Evolutionary conservation across 2,113 vertebrate genomes (phyloP), one percentile per base, ranked within the genome.

Genomic region (Prolemur simus): DNA sequence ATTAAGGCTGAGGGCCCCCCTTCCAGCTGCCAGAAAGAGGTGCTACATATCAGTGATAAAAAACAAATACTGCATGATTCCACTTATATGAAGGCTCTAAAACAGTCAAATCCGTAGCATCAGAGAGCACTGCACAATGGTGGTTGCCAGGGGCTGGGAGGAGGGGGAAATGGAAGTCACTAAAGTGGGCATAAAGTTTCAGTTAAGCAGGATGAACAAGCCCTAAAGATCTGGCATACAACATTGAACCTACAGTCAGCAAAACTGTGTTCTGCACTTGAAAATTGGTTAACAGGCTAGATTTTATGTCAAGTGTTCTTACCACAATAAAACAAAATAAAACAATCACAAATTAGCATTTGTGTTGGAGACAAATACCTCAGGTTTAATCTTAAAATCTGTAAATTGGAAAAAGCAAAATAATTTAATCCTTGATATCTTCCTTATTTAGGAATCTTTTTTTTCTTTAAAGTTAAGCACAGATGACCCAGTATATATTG

Each of bases 361-460:
- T 71, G 91, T 76, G 93, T 42, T 66, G 78, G 94, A 42, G 69
- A 87, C 82, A 91, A 84, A 96, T 91, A 80, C 69, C 86, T 95
- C 80, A 90, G 89, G 60, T 69, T 95, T 94, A 71, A 87, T 91
- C 93, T 0, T 56, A 92, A 88, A 96, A 95, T 76, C 85, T 77
- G 47, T 2, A 39, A 5, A 39, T 89, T 74, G 69, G n/a, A 58
- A 81, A 92, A 94, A 94, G 95, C 77, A 54, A 95, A 91, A 87
- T 23, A 54, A 52, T 52, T 71, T 6, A 47, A 37, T 34, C 45
- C 58, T n/a, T 83, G 34, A 32, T 7, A 20, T 6, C 58, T 17
- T 82, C 15, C n/a, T 80, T 47, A 11, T 45, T 69, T 25, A 47
- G 45, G 6, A 47, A 12, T 1, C 8, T 60, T 73, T 13, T 23